Base-by-base conservation (phyloP, 2,888 invertebrate genomes). In the Drosophila mimica region DNA sequence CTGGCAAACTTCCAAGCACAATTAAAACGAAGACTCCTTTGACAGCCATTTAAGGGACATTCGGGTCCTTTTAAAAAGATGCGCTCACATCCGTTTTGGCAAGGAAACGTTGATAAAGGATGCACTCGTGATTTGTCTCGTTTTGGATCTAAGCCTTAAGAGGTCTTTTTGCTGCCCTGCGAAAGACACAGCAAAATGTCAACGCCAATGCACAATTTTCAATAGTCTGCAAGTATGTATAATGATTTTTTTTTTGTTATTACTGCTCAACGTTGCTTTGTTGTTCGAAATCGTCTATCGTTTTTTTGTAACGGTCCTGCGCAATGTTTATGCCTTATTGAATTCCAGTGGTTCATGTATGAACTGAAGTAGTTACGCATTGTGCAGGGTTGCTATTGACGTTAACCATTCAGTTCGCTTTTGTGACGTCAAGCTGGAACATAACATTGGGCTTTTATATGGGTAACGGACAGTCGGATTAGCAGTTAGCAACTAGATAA, bases 41-140 rank as follows among this genome's bases (percentile, higher is more conserved):
- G 20, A 15, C 40, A 31, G 40, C 13, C 56, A n/a, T 40, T 56
- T 30, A 31, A 8, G 13, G 38, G n/a, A 57, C 40, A 57, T 31
- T 43, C 20, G n/a, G 5, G 6, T 57, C 11, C 20, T 17, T 57
- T 43, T 56, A n/a, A 38, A n/a, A 56, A 65, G 64, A 46, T n/a
- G 46, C 40, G 34, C 20, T 64, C 34, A 58, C 52, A 52, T 73
- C 54, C 20, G 33, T 67, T 60, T 65, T 65, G 43, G 66, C 17
- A 30, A 56, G 62, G 62, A 64, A 79, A 48, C 31, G 48, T 56
- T 74, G 46, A 30, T 30, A 38, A 63, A 59, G 43, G 49, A 64
- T 63, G 28, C 46, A 49, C 30, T 53, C 17, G 7, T 36, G 31
- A 8, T 30, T 40, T 48, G 46, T 43, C 5, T 34, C n/a, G 3